Percentiles rank a stretch among this genome's conserved stretches.
These are phyloP conservation scores for Stylophora pistillata DNA, from an alignment of 64 coral and sea anemone genomes.

Conservation along the genomic window DNA sequence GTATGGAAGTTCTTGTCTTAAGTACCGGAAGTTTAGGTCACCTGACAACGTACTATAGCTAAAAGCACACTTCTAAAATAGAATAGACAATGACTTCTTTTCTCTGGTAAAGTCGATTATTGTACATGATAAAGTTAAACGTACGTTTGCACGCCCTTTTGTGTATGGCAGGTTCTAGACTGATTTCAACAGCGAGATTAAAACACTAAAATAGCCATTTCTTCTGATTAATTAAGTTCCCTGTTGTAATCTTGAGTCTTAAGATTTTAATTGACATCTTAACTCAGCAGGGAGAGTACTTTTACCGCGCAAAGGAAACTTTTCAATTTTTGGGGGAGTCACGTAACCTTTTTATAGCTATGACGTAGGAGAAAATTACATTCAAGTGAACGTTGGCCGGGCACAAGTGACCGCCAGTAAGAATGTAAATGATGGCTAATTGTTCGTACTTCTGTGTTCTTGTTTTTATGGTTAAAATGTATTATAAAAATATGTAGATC, in stretches of 20 bases:
- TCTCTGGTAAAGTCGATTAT: not conserved
- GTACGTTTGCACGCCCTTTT: not conserved
- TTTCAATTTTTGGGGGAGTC: not conserved
- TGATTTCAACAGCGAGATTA: not conserved
- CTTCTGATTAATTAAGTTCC: not conserved
- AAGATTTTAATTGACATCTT: not conserved
- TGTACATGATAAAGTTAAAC: not conserved
- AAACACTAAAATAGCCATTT: not conserved
- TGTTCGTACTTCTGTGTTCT: not conserved
- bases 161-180: not conserved
- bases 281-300: not conserved
- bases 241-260: not conserved
- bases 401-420: not conserved
- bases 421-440: not conserved
- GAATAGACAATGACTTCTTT: not conserved
- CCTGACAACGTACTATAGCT: not conserved
- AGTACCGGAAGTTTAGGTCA: slow-evolving; percentile 3
- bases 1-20: not conserved
- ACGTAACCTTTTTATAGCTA: not conserved
- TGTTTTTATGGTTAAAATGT: not conserved
- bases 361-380: not conserved
- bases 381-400: not conserved
- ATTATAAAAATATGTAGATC: not conserved
- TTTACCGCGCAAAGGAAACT: not conserved
- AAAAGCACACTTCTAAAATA: not conserved